Percentiles rank a stretch among this genome's conserved stretches.
Evolutionary conservation across 2,113 vertebrate species (phyloP).

Genomic region (Menura novaehollandiae): DNA sequence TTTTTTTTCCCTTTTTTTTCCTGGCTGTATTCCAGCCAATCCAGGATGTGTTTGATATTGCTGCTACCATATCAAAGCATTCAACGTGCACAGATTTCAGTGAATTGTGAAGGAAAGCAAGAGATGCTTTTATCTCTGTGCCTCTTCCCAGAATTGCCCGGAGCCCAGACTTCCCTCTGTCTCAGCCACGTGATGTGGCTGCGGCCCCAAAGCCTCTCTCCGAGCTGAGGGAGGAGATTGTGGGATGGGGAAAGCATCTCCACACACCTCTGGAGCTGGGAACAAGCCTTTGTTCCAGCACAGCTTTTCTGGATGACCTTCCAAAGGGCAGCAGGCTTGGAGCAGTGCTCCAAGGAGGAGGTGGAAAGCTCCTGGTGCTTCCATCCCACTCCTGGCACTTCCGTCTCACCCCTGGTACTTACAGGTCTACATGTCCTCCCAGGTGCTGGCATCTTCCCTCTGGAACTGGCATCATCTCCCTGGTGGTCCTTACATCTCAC

Average conservation of each 20-base stretch:
- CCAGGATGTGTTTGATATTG: background rate
- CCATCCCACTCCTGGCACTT: background rate
- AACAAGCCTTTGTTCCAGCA: background rate
- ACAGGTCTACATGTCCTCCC: background rate
- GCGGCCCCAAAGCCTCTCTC: background rate
- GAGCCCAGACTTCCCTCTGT: background rate
- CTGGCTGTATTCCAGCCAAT: background rate
- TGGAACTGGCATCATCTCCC: background rate
- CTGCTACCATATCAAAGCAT: background rate
- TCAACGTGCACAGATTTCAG: background rate
- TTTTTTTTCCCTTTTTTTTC: background rate
- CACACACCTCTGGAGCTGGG: background rate
- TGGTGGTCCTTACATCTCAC: background rate
- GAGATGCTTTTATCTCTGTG: background rate
- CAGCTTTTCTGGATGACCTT: background rate
- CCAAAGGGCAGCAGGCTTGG: background rate
- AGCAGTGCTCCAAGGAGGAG: background rate
- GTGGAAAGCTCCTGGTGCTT: background rate
- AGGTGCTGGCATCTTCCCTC: background rate
- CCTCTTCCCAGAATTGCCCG: fast-evolving
- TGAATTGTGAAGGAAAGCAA: background rate
- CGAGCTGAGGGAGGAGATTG: fast-evolving
- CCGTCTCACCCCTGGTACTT: background rate
- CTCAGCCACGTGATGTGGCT: fast-evolving
- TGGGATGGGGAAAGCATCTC: background rate